Percentiles rank a stretch among this genome's conserved stretches.
These are phyloP conservation scores for Lindbergichthys nudifrons DNA, from an alignment of 2,797 vertebrate species.

Conservation along the genomic window DNA sequence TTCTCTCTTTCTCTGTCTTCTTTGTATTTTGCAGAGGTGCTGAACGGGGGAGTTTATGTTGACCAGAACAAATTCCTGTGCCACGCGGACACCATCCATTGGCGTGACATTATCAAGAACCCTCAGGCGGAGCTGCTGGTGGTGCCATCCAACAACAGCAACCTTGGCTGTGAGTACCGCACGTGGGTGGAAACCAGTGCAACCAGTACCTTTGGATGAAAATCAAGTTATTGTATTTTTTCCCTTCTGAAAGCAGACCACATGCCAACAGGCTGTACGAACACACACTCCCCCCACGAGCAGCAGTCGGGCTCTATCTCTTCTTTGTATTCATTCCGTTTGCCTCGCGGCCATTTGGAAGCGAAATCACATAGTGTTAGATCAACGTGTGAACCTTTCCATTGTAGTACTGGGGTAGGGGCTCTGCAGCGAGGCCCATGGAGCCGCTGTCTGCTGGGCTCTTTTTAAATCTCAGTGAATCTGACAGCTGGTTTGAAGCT, in stretches of 20 bases:
- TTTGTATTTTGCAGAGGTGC: slow-evolving; percentile 87
- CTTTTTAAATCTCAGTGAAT: slow-evolving; percentile 71
- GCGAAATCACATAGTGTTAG: slow-evolving; percentile 75
- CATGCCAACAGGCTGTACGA: slow-evolving; percentile 11
- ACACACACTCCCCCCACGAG: slow-evolving; percentile 6
- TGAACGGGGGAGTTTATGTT: slow-evolving; percentile 96
- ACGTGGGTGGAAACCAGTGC: not conserved
- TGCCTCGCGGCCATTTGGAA: slow-evolving; percentile 67
- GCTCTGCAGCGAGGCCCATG: slow-evolving; percentile 70
- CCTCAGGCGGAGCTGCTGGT: slow-evolving; percentile 94
- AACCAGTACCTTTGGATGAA: slow-evolving; percentile 15
- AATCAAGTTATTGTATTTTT: slow-evolving; percentile 1
- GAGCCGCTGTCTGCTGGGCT: slow-evolving; percentile 64
- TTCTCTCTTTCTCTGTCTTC: slow-evolving; percentile 24
- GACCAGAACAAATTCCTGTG: slow-evolving; percentile 98
- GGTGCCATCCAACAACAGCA: slow-evolving; percentile 95
- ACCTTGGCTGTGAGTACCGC: slow-evolving; percentile 86
- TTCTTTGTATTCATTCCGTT: slow-evolving; percentile 54
- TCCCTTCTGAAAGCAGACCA: not conserved
- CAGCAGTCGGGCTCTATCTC: slow-evolving; percentile 20
- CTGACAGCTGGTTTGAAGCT: slow-evolving; percentile 76
- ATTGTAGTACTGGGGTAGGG: slow-evolving; percentile 41
- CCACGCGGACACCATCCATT: slow-evolving; percentile 96
- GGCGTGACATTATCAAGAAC: slow-evolving; percentile 96
- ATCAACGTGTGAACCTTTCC: slow-evolving; percentile 69